Percentiles rank a stretch among this genome's conserved stretches.
Conservation (phyloP, 2,113 vertebrate genomes). For the Saccopteryx leptura region DNA sequence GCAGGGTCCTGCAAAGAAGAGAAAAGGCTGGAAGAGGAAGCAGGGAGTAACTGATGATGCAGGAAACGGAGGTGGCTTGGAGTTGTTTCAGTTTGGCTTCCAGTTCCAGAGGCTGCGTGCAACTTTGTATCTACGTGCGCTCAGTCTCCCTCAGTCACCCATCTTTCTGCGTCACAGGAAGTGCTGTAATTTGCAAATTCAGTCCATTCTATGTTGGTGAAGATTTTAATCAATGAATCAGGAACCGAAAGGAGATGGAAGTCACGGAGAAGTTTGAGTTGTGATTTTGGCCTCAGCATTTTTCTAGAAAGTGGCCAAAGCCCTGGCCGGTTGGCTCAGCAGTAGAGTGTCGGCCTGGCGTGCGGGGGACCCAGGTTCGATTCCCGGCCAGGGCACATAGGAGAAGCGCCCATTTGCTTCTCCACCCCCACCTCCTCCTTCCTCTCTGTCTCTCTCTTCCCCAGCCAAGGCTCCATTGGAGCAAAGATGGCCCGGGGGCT, state of each 20-base stretch:
- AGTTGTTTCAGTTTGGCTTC: not conserved
- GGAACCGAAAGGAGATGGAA: not conserved
- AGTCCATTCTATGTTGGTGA: not conserved
- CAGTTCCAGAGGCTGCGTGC: not conserved
- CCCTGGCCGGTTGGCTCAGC: too few species aligned
- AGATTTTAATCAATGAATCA: not conserved
- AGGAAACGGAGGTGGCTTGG: not conserved
- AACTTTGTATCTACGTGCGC: not conserved
- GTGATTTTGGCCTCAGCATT: not conserved
- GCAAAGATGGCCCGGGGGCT: too few species aligned
- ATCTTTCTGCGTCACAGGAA: not conserved
- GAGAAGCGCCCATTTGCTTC: too few species aligned
- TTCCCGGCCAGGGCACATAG: too few species aligned
- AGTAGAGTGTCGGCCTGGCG: too few species aligned
- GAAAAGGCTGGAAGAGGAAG: not conserved
- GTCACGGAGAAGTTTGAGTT: not conserved
- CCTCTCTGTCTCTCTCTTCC: too few species aligned
- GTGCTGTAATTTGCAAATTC: slow-evolving; percentile 10
- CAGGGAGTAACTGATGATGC: not conserved
- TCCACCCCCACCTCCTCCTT: too few species aligned
- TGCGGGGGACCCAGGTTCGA: too few species aligned
- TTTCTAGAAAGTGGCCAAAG: slow-evolving; percentile 35
- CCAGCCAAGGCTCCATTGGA: too few species aligned
- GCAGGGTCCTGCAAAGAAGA: not conserved
- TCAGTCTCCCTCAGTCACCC: not conserved